Conservation (phyloP, 1,140 invertebrate genomes). For the Megalopta genalis region DNA sequence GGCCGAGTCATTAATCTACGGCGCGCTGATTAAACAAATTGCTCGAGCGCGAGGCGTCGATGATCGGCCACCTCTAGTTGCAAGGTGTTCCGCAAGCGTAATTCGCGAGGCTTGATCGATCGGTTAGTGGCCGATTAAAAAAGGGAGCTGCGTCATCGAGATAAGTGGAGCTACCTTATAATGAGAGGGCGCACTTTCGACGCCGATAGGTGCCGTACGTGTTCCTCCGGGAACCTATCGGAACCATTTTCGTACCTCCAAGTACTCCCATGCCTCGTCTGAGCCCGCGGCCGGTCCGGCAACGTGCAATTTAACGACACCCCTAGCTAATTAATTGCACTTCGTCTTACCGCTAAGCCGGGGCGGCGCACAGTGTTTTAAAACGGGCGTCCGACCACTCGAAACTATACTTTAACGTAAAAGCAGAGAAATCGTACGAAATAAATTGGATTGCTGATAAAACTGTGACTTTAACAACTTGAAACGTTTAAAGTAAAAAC, state of each 20-base stretch:
- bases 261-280: background rate
- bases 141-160: conserved; percentile 55
- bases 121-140: conserved; percentile 58
- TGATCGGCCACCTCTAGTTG: conserved; percentile 26
- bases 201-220: conserved; percentile 21
- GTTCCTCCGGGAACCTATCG: conserved; percentile 18
- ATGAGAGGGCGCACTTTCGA: conserved; percentile 56
- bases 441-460: no score
- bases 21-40: conserved; percentile 55
- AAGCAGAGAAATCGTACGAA: no score
- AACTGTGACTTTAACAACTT: no score
- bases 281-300: background rate
- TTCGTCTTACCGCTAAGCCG: background rate
- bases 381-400: no score
- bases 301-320: conserved; percentile 52
- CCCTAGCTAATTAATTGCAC: conserved; percentile 51
- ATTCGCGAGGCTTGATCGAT: conserved; percentile 55
- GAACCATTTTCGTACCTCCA: conserved; percentile 41
- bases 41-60: conserved; percentile 34
- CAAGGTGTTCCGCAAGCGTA: conserved; percentile 47
- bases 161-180: conserved; percentile 63
- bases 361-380: no score
- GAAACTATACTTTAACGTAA: no score
- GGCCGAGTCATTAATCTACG: conserved; percentile 41
- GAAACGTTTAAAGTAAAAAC: no score